phyloP scores from a whole-genome alignment of 1,140 invertebrate species.

The Carposina sasakii region DNA sequence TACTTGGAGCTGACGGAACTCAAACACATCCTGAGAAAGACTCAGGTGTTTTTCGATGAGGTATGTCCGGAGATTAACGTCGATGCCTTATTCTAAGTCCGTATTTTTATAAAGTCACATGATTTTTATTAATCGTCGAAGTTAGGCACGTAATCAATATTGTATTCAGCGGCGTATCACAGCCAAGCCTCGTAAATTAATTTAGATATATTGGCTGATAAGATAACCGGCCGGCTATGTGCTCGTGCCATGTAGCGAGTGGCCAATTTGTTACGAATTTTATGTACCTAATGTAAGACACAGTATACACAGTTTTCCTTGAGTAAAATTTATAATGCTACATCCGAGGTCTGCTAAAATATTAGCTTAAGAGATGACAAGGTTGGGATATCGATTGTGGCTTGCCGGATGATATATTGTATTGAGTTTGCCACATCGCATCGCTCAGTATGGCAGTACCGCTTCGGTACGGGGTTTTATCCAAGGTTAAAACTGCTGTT shows the following conservation, averaged over 20 bases:
- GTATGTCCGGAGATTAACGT: constrained; percentile 74
- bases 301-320: too few species aligned
- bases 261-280: too few species aligned
- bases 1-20: constrained; percentile 96
- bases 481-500: constrained; percentile 46
- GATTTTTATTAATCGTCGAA: constrained; percentile 27
- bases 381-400: too few species aligned
- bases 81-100: background rate
- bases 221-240: constrained; percentile 28
- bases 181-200: background rate
- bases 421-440: background rate
- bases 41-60: constrained; percentile 98
- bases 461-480: background rate
- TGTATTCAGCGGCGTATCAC: too few species aligned
- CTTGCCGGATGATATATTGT: background rate
- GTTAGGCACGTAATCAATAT: constrained; percentile 34
- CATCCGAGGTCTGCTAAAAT: too few species aligned
- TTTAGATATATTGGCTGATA: constrained; percentile 32
- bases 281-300: too few species aligned
- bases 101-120: constrained; percentile 19
- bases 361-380: too few species aligned
- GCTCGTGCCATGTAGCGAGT: too few species aligned
- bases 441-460: background rate
- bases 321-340: too few species aligned
- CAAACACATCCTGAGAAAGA: constrained; percentile 96